Evolutionary conservation across 2,888 invertebrate genomes (phyloP), one percentile per base, ranked within the genome.

Genomic region (Melanchra persicariae): DNA sequence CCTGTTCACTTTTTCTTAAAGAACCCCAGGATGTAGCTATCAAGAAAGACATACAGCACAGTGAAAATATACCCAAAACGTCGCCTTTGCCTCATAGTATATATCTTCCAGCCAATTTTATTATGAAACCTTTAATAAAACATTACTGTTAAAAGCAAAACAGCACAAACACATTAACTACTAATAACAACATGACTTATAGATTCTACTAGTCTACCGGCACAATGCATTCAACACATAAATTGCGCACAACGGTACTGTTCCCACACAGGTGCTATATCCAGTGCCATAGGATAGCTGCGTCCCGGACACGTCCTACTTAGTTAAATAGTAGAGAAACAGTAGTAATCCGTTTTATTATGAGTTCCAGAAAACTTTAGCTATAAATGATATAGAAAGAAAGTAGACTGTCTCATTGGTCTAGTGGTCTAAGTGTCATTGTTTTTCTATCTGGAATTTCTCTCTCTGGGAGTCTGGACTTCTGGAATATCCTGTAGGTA

Each of bases 161-260:
- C 17, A 47, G 24, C 47, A 22, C 19, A 40, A 51, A 57, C n/a
- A 37, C 49, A 57, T 40, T 26, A 64, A 51, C 57, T 61, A 57
- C 45, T 81, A 81, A 80, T 74, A 54, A 58, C 37, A 66, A 34
- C 34, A 49, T 51, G 60, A 68, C 45, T 55, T 77, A 70, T 62
- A 62, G 71, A 78, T 82, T 64, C 54, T 17, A 77, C 45, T 51
- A 45, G 40, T 9, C 57, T 52, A 77, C 34, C 65, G 57, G 45
- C 43, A 81, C 54, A 81, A 69, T 71, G 62, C 79, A 78, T 71
- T 71, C 43, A 66, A 60, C 65, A 57, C 59, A 70, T 80, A 77
- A 77, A 81, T 66, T 54, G 65, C 68, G 66, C 62, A 81, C 66
- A 70, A 60, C 79, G 63, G 72, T 78, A 70, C 51, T 51, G n/a